phyloP scores from a whole-genome alignment of 2,888 invertebrate genomes.

The Lycaena phlaeas region DNA sequence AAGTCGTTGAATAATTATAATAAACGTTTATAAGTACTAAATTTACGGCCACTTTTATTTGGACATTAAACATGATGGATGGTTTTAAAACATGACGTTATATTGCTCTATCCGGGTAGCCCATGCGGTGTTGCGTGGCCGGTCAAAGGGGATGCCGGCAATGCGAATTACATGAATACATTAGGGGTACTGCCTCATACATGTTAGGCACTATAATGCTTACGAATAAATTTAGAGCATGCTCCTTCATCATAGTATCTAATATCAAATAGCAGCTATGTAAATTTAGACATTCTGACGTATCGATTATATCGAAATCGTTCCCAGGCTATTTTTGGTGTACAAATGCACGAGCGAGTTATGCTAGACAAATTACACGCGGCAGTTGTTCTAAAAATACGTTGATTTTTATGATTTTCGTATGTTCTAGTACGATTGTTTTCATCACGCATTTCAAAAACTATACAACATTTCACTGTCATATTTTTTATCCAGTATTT shows the following conservation, averaged over 20 bases:
- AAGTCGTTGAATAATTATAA: constrained; percentile 9
- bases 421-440: too few species aligned
- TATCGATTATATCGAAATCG: constrained; percentile 28
- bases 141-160: constrained; percentile 72
- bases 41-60: constrained; percentile 43
- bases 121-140: constrained; percentile 69
- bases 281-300: constrained; percentile 49
- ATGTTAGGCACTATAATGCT: constrained; percentile 64
- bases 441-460: too few species aligned
- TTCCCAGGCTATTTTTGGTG: background rate
- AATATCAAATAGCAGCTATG: constrained; percentile 46
- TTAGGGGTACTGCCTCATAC: constrained; percentile 66
- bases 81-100: constrained; percentile 71
- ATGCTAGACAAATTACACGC: too few species aligned
- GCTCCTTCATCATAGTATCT: constrained; percentile 54
- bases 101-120: constrained; percentile 65
- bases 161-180: constrained; percentile 74
- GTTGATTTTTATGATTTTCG: too few species aligned
- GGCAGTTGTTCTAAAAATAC: too few species aligned
- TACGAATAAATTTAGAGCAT: constrained; percentile 67
- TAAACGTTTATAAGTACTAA: constrained; percentile 4
- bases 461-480: too few species aligned
- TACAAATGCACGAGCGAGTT: too few species aligned
- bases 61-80: constrained; percentile 70
- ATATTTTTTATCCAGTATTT: too few species aligned